A percentile compares a stretch with the other conserved stretches of the same genome.
These are phyloP conservation scores for Paralichthys olivaceus DNA, from an alignment of 2,113 vertebrate species.

Conservation along the genomic window DNA sequence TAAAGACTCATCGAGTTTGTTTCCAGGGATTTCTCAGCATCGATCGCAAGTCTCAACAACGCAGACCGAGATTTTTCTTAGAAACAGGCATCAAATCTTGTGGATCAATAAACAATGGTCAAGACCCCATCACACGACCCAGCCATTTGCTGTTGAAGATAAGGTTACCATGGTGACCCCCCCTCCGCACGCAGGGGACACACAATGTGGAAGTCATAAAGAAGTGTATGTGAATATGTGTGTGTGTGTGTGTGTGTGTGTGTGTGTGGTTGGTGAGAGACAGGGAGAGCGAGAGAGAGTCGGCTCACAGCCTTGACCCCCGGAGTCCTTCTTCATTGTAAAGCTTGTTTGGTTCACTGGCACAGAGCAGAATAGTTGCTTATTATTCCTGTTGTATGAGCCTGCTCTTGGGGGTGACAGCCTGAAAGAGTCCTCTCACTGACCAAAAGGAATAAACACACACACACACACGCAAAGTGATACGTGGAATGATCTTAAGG, in stretches of 20 bases:
- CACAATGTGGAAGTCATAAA: constrained; percentile 50
- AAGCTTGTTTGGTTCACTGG: constrained; percentile 57
- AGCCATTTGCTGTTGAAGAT: constrained; percentile 50
- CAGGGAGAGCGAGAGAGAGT: constrained; percentile 25
- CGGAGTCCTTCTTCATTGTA: constrained; percentile 55
- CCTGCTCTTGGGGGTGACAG: constrained; percentile 57
- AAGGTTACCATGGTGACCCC: constrained; percentile 72
- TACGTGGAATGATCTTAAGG: constrained; percentile 41
- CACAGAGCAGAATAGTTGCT: constrained; percentile 60
- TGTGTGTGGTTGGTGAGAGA: constrained; percentile 5
- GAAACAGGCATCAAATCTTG: constrained; percentile 69
- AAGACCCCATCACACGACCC: constrained; percentile 54
- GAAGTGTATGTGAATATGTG: neutral
- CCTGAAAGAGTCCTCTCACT: constrained; percentile 48
- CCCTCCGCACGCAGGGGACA: constrained; percentile 47
- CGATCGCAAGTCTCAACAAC: constrained; percentile 46
- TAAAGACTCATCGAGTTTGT: constrained; percentile 50
- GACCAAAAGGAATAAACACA: constrained; percentile 33
- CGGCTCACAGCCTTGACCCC: constrained; percentile 63
- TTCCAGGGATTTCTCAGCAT: constrained; percentile 57
- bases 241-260: neutral
- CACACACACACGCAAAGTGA: constrained; percentile 12
- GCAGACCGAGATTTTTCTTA: constrained; percentile 49
- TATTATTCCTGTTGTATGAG: constrained; percentile 69
- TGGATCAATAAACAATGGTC: constrained; percentile 68